Conservation (phyloP, 2,888 invertebrate species). For the Lasiommata megera region DNA sequence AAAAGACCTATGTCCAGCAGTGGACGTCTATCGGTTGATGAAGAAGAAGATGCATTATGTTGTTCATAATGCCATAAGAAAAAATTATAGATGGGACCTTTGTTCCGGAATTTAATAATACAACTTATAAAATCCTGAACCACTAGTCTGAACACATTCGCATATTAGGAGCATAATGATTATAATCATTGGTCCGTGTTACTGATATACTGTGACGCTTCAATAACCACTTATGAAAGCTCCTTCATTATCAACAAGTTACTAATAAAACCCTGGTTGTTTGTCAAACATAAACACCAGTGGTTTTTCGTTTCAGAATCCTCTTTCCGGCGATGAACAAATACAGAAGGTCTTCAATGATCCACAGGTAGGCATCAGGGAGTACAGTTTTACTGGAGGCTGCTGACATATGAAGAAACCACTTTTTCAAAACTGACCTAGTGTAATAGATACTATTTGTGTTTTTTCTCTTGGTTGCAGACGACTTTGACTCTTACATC, state of each 20-base stretch:
- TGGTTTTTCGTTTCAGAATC: constrained; percentile 93
- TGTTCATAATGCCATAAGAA: too few relatives aligned
- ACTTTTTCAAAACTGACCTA: constrained; percentile 21
- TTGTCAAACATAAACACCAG: constrained; percentile 93
- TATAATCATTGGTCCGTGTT: constrained; percentile 79
- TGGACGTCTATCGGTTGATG: too few relatives aligned
- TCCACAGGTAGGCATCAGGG: constrained; percentile 69
- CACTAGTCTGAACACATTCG: too few relatives aligned
- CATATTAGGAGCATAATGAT: constrained; percentile 66
- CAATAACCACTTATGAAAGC: constrained; percentile 76
- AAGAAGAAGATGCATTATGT: too few relatives aligned
- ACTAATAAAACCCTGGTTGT: constrained; percentile 82
- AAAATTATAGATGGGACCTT: too few relatives aligned
- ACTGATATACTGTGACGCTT: constrained; percentile 75
- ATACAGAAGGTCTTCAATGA: constrained; percentile 59
- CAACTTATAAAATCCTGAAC: too few relatives aligned
- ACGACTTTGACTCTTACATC: constrained; percentile 99
- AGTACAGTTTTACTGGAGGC: constrained; percentile 53
- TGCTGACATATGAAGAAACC: constrained; percentile 47
- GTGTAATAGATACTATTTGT: constrained; percentile 29
- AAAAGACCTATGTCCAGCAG: too few relatives aligned
- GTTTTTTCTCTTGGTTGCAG: constrained; percentile 87
- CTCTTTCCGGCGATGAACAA: constrained; percentile 70
- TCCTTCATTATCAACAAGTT: constrained; percentile 76
- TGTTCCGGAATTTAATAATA: too few relatives aligned